phyloP scores from a whole-genome alignment of 92 coral and sea anemone species.

The Diadumene lineata region DNA sequence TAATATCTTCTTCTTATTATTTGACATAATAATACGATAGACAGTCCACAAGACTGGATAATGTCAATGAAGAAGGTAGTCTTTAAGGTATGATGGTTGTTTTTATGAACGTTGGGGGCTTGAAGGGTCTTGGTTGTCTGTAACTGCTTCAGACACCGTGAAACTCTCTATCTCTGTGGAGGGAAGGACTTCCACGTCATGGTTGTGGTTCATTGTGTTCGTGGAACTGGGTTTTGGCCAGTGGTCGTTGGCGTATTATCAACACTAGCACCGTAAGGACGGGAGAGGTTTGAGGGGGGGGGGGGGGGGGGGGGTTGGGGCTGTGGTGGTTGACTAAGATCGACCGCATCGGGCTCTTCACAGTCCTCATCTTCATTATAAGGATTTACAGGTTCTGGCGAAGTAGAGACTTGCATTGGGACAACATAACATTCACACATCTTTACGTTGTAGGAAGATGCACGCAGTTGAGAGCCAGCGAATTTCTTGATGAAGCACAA shows the following conservation, averaged over 20 bases:
- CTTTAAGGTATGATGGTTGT: not conserved
- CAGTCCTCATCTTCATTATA: not conserved
- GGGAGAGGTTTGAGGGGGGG: too few species aligned
- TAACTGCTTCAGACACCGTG: not conserved
- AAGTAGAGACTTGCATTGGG: not conserved
- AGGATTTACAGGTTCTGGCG: too few species aligned
- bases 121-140: not conserved
- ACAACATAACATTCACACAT: slow-evolving; percentile 4
- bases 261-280: too few species aligned
- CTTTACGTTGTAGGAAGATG: slow-evolving; percentile 10
- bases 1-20: too few species aligned
- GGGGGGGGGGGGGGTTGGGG: too few species aligned
- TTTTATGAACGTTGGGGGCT: not conserved
- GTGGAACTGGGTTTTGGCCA: too few species aligned
- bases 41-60: too few species aligned
- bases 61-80: not conserved
- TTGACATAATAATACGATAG: too few species aligned
- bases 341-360: not conserved
- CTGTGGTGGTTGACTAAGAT: not conserved
- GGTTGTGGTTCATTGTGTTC: too few species aligned
- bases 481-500: slow-evolving; percentile 20
- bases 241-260: too few species aligned
- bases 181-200: not conserved
- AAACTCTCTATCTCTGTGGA: not conserved
- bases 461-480: slow-evolving; percentile 23